Percentiles rank a stretch among this genome's conserved stretches.
Conservation (phyloP, 2,797 vertebrate species). For the Cryptoblepharus egeriae region DNA sequence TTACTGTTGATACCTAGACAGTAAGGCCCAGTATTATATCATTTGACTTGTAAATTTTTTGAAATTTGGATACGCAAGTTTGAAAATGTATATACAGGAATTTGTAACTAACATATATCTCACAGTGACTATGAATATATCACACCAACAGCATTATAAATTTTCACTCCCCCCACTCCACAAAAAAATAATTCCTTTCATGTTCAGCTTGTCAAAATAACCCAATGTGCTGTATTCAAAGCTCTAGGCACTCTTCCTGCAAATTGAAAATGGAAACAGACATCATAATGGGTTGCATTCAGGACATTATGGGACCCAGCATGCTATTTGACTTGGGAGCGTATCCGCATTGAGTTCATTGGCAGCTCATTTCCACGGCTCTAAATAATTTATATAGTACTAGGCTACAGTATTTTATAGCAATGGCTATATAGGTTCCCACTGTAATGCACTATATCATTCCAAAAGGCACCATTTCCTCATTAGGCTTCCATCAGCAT, state of each 20-base stretch:
- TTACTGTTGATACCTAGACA: no score
- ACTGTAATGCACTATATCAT: conserved; percentile 8
- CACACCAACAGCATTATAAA: neutral
- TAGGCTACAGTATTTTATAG: conserved; percentile 15
- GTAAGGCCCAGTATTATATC: no score
- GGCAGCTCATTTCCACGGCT: conserved; percentile 27
- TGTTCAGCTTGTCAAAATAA: neutral
- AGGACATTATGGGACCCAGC: neutral
- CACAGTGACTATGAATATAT: neutral
- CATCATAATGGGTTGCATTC: conserved; percentile 11
- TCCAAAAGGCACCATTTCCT: neutral
- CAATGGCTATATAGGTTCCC: neutral
- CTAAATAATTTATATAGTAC: conserved; percentile 33
- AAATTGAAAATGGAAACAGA: conserved; percentile 4
- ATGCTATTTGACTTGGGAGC: conserved; percentile 4
- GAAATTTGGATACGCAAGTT: neutral
- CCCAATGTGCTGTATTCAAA: neutral
- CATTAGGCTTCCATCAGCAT: conserved; percentile 30
- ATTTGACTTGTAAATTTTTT: no score
- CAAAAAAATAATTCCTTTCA: neutral
- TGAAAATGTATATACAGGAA: neutral
- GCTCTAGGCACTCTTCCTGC: neutral
- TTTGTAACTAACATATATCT: neutral
- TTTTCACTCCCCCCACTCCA: neutral
- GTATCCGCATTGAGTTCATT: conserved; percentile 10